These are phyloP conservation scores for Mionectes macconnelli DNA, from an alignment of 2,113 vertebrate genomes.

Conservation along the genomic window DNA sequence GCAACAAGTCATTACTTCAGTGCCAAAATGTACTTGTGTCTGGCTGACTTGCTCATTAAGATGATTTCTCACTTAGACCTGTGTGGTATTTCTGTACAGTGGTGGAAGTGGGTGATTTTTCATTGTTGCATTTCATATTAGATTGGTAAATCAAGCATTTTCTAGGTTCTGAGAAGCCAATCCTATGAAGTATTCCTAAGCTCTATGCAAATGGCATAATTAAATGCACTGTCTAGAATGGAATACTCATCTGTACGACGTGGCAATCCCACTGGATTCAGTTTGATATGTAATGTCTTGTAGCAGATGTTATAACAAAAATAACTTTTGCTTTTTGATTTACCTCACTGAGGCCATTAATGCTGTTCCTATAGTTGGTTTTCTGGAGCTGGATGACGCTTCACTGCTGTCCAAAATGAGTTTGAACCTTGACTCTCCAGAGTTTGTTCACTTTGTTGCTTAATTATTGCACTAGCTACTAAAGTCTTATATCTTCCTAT, in stretches of 20 bases:
- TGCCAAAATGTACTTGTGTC: constrained; percentile 42
- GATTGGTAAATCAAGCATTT: background rate
- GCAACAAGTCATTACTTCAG: constrained; percentile 68
- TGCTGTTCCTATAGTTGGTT: constrained; percentile 67
- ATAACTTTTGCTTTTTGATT: constrained; percentile 66
- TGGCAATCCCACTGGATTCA: constrained; percentile 38
- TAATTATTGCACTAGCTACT: constrained; percentile 67
- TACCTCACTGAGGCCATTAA: constrained; percentile 75
- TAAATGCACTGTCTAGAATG: constrained; percentile 10
- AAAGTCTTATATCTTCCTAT: constrained; percentile 66
- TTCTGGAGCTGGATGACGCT: constrained; percentile 62
- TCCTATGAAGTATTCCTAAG: constrained; percentile 40
- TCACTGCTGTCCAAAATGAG: constrained; percentile 66
- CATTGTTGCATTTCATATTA: constrained; percentile 2
- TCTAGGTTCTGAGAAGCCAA: constrained; percentile 55
- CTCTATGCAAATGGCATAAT: constrained; percentile 2
- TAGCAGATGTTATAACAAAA: constrained; percentile 70
- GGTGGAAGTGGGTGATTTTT: constrained; percentile 23
- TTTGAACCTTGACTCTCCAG: constrained; percentile 60
- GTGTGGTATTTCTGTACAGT: constrained; percentile 7
- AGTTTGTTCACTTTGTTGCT: constrained; percentile 70
- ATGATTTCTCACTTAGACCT: constrained; percentile 25
- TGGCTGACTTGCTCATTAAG: constrained; percentile 5
- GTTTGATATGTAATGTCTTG: constrained; percentile 71
- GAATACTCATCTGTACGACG: background rate